A percentile compares a stretch with the other conserved stretches of the same genome.
Evolutionary conservation across 2,888 invertebrate genomes (phyloP).

Genomic region (Smittia sp.): DNA sequence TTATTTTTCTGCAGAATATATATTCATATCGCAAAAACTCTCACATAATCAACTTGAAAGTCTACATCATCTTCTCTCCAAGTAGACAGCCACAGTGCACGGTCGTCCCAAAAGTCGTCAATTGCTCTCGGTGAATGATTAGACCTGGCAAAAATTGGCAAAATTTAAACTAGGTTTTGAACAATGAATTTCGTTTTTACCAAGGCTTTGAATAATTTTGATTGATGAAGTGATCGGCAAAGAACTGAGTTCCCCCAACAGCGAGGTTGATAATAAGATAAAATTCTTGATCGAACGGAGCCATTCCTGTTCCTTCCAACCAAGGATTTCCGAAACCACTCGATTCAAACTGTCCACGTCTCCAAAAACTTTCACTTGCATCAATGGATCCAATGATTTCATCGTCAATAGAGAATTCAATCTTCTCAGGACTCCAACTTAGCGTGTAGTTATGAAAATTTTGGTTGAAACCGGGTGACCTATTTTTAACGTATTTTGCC

Average conservation of each 20-base stretch:
- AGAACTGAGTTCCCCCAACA: constrained; percentile 65
- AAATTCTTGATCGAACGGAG: constrained; percentile 68
- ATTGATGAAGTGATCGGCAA: constrained; percentile 51
- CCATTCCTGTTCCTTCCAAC: constrained; percentile 59
- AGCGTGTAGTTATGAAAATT: constrained; percentile 64
- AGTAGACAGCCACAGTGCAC: constrained; percentile 58
- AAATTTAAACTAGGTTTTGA: constrained; percentile 28
- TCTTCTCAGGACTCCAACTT: constrained; percentile 63
- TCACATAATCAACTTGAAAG: constrained; percentile 66
- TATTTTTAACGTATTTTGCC: background rate
- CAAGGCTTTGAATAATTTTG: background rate
- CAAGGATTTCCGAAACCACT: constrained; percentile 57
- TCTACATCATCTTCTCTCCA: constrained; percentile 57
- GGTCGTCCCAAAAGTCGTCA: constrained; percentile 64
- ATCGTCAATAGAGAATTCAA: constrained; percentile 54
- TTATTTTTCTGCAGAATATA: background rate
- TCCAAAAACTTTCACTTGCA: constrained; percentile 65
- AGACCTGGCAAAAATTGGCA: constrained; percentile 35
- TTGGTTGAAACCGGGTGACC: constrained; percentile 53
- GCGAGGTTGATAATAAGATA: constrained; percentile 66
- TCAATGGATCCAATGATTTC: constrained; percentile 56
- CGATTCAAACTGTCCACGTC: constrained; percentile 58
- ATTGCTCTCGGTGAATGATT: constrained; percentile 51
- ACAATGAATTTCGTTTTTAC: background rate
- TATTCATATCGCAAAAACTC: constrained; percentile 61